A percentile compares a stretch with the other conserved stretches of the same genome.
These are phyloP conservation scores for Ormyrus nitidulus DNA, from an alignment of 2,888 invertebrate genomes.

Conservation along the genomic window DNA sequence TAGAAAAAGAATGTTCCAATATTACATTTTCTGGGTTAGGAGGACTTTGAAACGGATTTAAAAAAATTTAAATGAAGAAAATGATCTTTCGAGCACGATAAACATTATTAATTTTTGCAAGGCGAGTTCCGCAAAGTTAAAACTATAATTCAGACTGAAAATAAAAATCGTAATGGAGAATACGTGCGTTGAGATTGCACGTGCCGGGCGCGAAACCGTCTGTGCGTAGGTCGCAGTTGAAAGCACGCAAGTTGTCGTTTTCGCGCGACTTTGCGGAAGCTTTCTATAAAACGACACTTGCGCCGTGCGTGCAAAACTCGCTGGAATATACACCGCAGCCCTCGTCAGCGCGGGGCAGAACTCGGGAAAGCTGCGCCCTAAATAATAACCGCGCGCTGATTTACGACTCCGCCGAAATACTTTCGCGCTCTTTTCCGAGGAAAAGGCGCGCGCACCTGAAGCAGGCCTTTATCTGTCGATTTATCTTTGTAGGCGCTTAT, in stretches of 20 bases:
- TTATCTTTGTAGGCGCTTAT: slow-evolving; percentile 42
- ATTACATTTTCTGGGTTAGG: too few relatives aligned
- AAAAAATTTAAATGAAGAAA: too few relatives aligned
- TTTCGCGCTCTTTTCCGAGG: slow-evolving; percentile 7
- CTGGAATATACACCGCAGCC: too few relatives aligned
- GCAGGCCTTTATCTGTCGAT: slow-evolving; percentile 44
- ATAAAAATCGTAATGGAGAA: too few relatives aligned
- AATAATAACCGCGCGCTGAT: slow-evolving; percentile 41
- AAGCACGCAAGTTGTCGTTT: too few relatives aligned
- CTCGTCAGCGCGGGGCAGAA: background rate
- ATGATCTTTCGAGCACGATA: too few relatives aligned
- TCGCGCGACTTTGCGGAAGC: slow-evolving; percentile 6
- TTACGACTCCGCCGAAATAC: slow-evolving; percentile 43
- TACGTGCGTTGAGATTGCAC: background rate
- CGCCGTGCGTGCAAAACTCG: background rate
- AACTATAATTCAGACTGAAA: too few relatives aligned
- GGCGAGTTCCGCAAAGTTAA: too few relatives aligned
- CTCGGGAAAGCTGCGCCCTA: slow-evolving; percentile 30
- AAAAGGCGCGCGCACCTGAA: background rate
- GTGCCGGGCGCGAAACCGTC: background rate
- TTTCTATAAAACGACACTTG: slow-evolving; percentile 20
- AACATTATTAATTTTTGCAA: too few relatives aligned
- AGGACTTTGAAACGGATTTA: too few relatives aligned
- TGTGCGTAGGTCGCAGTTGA: too few relatives aligned
- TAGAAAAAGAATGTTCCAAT: too few relatives aligned